phyloP scores from a whole-genome alignment of 2,888 invertebrate genomes.

The Ecliptopera silaceata region DNA sequence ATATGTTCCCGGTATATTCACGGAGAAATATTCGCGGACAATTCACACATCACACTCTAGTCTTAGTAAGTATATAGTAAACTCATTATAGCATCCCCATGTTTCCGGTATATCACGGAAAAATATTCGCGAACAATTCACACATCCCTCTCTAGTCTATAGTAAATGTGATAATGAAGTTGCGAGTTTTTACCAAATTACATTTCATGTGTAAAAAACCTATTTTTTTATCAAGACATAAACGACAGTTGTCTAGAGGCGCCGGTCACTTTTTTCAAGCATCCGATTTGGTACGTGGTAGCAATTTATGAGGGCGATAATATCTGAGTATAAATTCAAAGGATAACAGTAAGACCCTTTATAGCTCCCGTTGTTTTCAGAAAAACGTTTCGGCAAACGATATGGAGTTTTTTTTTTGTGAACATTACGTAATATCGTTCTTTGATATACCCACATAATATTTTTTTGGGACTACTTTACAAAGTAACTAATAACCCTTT shows the following conservation, averaged over 20 bases:
- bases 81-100: too few species aligned
- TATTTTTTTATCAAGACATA: too few species aligned
- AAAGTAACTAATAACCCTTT: slow-evolving; percentile 29
- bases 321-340: slow-evolving; percentile 82
- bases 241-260: slow-evolving; percentile 1
- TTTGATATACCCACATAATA: slow-evolving; percentile 58
- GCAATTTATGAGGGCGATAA: slow-evolving; percentile 78
- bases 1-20: too few species aligned
- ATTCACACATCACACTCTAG: too few species aligned
- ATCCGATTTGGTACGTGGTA: slow-evolving; percentile 68
- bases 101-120: too few species aligned
- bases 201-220: too few species aligned
- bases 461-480: slow-evolving; percentile 49
- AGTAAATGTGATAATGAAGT: too few species aligned
- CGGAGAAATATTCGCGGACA: too few species aligned
- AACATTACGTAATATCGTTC: slow-evolving; percentile 69
- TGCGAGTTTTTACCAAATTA: too few species aligned
- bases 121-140: too few species aligned
- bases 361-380: slow-evolving; percentile 79
- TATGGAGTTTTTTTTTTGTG: slow-evolving; percentile 67
- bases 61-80: too few species aligned
- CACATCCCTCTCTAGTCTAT: too few species aligned
- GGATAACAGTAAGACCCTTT: slow-evolving; percentile 81
- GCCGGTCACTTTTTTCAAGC: slow-evolving; percentile 67
- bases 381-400: slow-evolving; percentile 73